Conservation (phyloP, 1,140 invertebrate species). For the Pygmarrhopalites habei region DNA sequence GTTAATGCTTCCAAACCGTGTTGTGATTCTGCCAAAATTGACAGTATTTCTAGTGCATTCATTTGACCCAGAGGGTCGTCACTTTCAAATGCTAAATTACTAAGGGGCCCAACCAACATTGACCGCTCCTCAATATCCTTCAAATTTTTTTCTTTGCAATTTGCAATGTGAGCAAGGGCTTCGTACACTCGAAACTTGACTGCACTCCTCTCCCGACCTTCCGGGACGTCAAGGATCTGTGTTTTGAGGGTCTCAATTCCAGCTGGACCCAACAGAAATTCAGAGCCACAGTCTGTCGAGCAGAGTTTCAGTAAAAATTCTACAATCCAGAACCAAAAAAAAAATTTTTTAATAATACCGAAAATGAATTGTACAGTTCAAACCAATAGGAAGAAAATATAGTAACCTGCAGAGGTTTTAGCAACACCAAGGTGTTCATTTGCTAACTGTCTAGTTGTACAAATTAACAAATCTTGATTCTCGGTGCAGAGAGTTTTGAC, state of each 20-base stretch:
- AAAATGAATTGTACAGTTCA: no score
- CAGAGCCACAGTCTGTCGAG: background rate
- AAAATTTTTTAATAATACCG: no score
- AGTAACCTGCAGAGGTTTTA: no score
- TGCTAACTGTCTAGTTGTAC: slow-evolving; percentile 18
- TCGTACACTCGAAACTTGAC: slow-evolving; percentile 35
- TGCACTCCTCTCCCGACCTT: background rate
- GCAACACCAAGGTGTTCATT: slow-evolving; percentile 28
- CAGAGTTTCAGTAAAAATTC: no score
- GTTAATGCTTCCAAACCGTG: slow-evolving; percentile 27
- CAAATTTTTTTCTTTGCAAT: slow-evolving; percentile 17
- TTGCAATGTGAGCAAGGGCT: slow-evolving; percentile 22
- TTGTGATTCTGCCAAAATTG: slow-evolving; percentile 22
- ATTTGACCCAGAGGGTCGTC: slow-evolving; percentile 27
- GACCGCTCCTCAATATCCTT: slow-evolving; percentile 18
- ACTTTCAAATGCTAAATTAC: slow-evolving; percentile 10
- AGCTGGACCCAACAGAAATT: slow-evolving; percentile 23
- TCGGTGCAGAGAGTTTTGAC: slow-evolving; percentile 6
- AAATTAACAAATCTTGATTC: slow-evolving; percentile 28
- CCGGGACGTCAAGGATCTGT: background rate
- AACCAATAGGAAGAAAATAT: no score
- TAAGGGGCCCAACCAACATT: slow-evolving; percentile 4
- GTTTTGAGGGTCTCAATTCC: slow-evolving; percentile 25
- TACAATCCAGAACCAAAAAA: no score
- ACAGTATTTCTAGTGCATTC: slow-evolving; percentile 38